Base-by-base conservation (phyloP, 1,140 invertebrate genomes). In the Drosophila miranda region DNA sequence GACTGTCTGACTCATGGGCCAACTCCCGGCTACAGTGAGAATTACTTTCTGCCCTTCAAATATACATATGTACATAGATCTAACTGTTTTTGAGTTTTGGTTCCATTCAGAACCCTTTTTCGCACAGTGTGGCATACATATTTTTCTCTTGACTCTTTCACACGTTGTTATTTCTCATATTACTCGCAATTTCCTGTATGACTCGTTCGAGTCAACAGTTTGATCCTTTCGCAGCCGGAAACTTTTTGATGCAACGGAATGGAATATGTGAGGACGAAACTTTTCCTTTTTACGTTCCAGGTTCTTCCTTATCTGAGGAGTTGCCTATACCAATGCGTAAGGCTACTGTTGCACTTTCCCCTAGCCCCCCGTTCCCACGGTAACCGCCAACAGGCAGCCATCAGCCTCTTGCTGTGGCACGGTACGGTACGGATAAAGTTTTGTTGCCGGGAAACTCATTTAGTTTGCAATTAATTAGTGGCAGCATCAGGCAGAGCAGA, bases 401-500 rank as follows among this genome's bases (percentile, higher is more conserved):
- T 64, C 62, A 64, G 62, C 44, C 56, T 44, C 56, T 56, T 68
- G 66, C 62, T 69, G 66, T 42, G 66, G 50, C 50, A 52, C 7
- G 50, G 14, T 41, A 16, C 13, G 50, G 14, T 41, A 16, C 16
- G 50, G 77, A 54, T 61, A 80, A 80, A 80, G 71, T 80, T 79
- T 75, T 72, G 45, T 38, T 54, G 79, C 63, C 61, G 54, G 63
- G 63, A 67, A 81, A 77, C 78, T 81, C 80, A 83, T 83, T 83
- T 83, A 83, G 79, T 79, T 83, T 83, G 79, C 79, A 83, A 83
- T 83, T 83, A 83, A 83, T 83, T 83, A 83, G 80, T 75, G 79
- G 80, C 79, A 83, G 68, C 63, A 64, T 13, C 16, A 64, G 43
- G 30, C 46, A 54, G 58, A 70, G 53, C 45, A 42, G 58, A 67